Conservation (phyloP, 2,797 vertebrate genomes). For the Thunnus albacares region DNA sequence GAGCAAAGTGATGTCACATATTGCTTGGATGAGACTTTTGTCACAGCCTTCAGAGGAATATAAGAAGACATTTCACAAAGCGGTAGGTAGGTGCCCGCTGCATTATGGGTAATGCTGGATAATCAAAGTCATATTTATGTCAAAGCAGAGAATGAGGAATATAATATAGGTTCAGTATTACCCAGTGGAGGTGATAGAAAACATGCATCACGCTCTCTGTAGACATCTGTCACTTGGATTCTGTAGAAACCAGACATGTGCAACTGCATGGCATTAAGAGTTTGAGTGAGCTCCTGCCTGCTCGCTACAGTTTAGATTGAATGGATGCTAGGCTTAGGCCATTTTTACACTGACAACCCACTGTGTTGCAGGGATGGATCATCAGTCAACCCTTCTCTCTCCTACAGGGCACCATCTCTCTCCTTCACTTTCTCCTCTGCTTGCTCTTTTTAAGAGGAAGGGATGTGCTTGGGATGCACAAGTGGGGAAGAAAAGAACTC, state of each 20-base stretch:
- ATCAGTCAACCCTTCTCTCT: slow-evolving; percentile 74
- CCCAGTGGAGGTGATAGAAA: slow-evolving; percentile 21
- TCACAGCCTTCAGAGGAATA: slow-evolving; percentile 26
- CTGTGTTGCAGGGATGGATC: slow-evolving; percentile 64
- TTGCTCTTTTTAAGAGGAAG: slow-evolving; percentile 45
- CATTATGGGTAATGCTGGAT: slow-evolving; percentile 34
- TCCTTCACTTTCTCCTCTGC: slow-evolving; percentile 62
- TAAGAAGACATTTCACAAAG: slow-evolving; percentile 20
- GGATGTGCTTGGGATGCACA: slow-evolving; percentile 65
- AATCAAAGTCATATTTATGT: slow-evolving; percentile 38
- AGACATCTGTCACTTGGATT: slow-evolving; percentile 46
- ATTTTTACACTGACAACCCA: slow-evolving; percentile 72
- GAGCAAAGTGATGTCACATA: slow-evolving; percentile 2
- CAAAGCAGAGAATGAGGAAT: slow-evolving; percentile 2
- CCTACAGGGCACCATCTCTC: slow-evolving; percentile 71
- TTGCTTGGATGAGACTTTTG: background rate
- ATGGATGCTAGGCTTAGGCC: slow-evolving; percentile 65
- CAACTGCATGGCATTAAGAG: slow-evolving; percentile 39
- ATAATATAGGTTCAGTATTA: slow-evolving; percentile 31
- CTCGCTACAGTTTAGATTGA: slow-evolving; percentile 64
- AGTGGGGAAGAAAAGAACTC: slow-evolving; percentile 35
- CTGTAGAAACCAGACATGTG: slow-evolving; percentile 50
- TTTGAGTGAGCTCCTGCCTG: slow-evolving; percentile 32
- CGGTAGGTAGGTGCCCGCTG: background rate
- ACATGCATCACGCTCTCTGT: slow-evolving; percentile 34